Conservation (phyloP, 1,140 invertebrate genomes). For the Oryctes rhinoceros region DNA sequence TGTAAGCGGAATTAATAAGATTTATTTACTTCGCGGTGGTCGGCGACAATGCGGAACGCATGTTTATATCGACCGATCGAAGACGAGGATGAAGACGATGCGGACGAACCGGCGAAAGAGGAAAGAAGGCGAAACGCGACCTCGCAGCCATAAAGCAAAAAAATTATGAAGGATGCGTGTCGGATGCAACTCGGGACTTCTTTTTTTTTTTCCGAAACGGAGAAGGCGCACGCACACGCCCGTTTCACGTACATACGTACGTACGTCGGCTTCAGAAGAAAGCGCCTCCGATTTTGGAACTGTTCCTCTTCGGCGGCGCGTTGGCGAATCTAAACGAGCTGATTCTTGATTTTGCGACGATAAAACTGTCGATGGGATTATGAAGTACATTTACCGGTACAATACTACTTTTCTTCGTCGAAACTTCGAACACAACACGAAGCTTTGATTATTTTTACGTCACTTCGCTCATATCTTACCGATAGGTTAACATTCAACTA, state of each 20-base stretch:
- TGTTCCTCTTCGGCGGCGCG: background rate
- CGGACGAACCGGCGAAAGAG: too few relatives aligned
- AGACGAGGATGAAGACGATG: too few relatives aligned
- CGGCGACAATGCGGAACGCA: constrained; percentile 9
- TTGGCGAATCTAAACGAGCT: too few relatives aligned
- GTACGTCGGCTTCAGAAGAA: background rate
- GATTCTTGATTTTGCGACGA: too few relatives aligned
- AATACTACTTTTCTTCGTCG: too few relatives aligned
- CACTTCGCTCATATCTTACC: too few relatives aligned
- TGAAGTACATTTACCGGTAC: too few relatives aligned
- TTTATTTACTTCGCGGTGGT: constrained; percentile 21
- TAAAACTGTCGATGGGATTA: too few relatives aligned
- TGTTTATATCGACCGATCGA: background rate
- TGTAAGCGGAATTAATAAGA: constrained; percentile 1
- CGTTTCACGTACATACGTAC: background rate
- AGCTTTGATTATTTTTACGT: too few relatives aligned
- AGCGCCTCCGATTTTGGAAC: background rate
- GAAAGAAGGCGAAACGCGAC: background rate
- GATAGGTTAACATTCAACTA: too few relatives aligned
- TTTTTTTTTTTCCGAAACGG: background rate
- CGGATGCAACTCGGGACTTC: background rate
- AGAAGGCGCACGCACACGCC: background rate
- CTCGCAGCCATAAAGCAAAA: background rate
- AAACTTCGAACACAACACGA: too few relatives aligned
- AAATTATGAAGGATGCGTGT: constrained; percentile 16